Percentiles rank a stretch among this genome's conserved stretches.
These are phyloP conservation scores for Macroglossus sobrinus DNA, from an alignment of 2,113 vertebrate species.

Conservation along the genomic window DNA sequence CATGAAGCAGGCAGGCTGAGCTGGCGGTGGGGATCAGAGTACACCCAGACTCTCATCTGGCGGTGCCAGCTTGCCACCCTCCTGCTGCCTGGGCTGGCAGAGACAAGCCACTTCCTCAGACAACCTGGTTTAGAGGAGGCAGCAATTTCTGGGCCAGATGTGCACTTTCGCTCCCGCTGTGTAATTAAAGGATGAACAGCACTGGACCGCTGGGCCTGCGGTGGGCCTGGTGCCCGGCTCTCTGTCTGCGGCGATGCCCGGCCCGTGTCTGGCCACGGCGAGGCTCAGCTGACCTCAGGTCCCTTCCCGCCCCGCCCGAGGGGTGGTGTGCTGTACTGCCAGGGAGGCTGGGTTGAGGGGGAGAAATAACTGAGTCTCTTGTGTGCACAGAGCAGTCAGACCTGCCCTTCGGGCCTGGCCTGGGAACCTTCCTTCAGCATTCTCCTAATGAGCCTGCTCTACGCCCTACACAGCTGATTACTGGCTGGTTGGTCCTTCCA, in stretches of 20 bases:
- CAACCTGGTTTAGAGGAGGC: not conserved
- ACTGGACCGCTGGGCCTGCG: not conserved
- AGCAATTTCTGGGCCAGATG: not conserved
- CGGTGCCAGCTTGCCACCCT: not conserved
- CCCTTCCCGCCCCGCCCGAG: not conserved
- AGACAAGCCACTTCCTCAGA: slow-evolving; percentile 20
- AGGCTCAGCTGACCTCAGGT: not conserved
- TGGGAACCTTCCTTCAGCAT: not conserved
- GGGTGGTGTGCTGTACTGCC: not conserved
- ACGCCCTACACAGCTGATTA: not conserved
- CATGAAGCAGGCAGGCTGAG: not conserved
- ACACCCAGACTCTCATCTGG: not conserved
- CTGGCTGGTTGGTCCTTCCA: not conserved
- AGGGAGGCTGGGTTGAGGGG: not conserved
- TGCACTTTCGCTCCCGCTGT: not conserved
- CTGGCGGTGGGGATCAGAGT: not conserved
- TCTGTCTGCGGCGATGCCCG: not conserved
- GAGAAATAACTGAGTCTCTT: not conserved
- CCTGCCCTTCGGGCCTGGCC: not conserved
- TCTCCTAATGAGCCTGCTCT: not conserved
- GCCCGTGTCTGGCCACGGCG: not conserved
- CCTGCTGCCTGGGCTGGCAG: not conserved
- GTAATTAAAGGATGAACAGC: slow-evolving; percentile 17
- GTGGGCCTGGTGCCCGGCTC: not conserved
- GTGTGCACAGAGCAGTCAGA: not conserved